These are phyloP conservation scores for Geodia barretti DNA, from an alignment of 37 sponge, comb jelly and placozoan genomes.

Conservation along the genomic window DNA sequence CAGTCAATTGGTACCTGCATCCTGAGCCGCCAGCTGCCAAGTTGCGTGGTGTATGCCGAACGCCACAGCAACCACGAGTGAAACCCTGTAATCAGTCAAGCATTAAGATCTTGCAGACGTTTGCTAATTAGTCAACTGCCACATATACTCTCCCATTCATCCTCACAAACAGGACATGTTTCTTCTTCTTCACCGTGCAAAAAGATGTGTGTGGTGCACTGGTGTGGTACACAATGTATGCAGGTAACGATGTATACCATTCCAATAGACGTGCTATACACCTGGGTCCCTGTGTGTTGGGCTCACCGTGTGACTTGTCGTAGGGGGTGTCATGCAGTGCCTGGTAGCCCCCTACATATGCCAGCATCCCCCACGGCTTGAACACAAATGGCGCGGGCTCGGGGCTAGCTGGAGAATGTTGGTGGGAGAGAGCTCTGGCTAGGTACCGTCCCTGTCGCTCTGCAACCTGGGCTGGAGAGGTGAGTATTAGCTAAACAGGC, in stretches of 20 bases:
- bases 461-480: slow-evolving; percentile 58
- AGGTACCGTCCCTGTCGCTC: slow-evolving; percentile 85
- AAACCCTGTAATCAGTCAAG: slow-evolving; percentile 71
- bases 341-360: slow-evolving; percentile 85
- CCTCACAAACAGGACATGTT: too few species aligned
- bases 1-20: slow-evolving; percentile 94
- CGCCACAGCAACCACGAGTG: slow-evolving; percentile 89
- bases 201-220: too few species aligned
- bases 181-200: too few species aligned
- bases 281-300: neutral
- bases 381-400: slow-evolving; percentile 54
- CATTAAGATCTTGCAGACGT: too few species aligned
- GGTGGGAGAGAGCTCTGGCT: slow-evolving; percentile 54
- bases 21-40: slow-evolving; percentile 91
- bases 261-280: neutral
- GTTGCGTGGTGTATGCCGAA: slow-evolving; percentile 81
- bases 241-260: neutral
- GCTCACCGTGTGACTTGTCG: slow-evolving; percentile 74
- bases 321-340: slow-evolving; percentile 73
- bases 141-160: too few species aligned
- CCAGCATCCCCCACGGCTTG: slow-evolving; percentile 83
- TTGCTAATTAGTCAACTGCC: too few species aligned
- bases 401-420: neutral
- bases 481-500: slow-evolving; percentile 14
- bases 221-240: too few species aligned